These are phyloP conservation scores for Mesopsocus fuscifrons DNA, from an alignment of 2,888 invertebrate genomes.

Conservation along the genomic window DNA sequence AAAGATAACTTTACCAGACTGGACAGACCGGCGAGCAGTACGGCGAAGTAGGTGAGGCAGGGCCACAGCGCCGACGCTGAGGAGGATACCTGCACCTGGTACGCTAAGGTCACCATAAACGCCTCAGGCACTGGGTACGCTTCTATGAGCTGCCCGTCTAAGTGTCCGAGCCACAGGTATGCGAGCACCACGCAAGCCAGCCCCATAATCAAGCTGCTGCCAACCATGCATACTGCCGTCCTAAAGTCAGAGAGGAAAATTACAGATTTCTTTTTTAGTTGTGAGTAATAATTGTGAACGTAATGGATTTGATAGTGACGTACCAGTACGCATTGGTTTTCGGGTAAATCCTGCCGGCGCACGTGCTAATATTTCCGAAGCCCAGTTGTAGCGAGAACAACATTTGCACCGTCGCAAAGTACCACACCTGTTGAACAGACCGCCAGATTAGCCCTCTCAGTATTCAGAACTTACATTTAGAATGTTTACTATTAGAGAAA, in stretches of 20 bases:
- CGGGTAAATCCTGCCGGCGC: constrained; percentile 40
- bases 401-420: constrained; percentile 40
- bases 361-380: constrained; percentile 41
- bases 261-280: no score
- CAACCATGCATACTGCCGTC: not conserved
- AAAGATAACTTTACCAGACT: constrained; percentile 46
- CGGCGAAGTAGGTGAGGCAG: constrained; percentile 31
- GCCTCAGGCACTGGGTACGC: constrained; percentile 31
- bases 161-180: constrained; percentile 27
- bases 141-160: constrained; percentile 13
- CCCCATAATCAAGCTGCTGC: constrained; percentile 33
- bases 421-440: constrained; percentile 32
- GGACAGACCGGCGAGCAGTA: constrained; percentile 37
- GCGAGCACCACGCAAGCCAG: constrained; percentile 36
- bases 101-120: constrained; percentile 36
- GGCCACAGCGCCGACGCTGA: constrained; percentile 35
- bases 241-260: no score
- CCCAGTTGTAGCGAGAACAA: constrained; percentile 42
- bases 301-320: no score
- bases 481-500: no score
- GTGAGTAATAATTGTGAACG: no score
- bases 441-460: not conserved
- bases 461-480: no score
- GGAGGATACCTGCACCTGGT: constrained; percentile 29
- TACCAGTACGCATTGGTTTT: constrained; percentile 47